Conservation (phyloP, 2,888 invertebrate genomes). For the Panorpa germanica region DNA sequence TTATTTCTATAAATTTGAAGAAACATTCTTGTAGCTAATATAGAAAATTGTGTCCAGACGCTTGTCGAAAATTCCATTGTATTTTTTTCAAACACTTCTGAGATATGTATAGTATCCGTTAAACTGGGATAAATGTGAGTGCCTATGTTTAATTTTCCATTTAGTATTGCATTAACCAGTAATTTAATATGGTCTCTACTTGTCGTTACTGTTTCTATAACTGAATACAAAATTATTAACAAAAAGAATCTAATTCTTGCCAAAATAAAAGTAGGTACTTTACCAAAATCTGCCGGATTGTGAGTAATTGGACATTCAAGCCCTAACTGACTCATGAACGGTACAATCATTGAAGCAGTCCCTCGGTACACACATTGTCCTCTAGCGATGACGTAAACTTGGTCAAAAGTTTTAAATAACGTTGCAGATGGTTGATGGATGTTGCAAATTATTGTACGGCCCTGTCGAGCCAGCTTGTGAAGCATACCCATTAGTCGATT, state of each 20-base stretch:
- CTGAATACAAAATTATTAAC: no score
- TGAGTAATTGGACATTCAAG: constrained; percentile 55
- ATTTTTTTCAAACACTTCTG: no score
- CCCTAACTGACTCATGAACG: constrained; percentile 41
- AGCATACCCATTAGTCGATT: constrained; percentile 50
- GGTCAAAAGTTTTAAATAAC: constrained; percentile 54
- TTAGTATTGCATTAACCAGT: constrained; percentile 20
- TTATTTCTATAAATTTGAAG: no score
- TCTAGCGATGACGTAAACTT: constrained; percentile 44
- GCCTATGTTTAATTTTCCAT: constrained; percentile 22
- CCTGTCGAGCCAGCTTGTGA: constrained; percentile 45
- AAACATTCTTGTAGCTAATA: no score
- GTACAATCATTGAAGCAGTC: constrained; percentile 42
- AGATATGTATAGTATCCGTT: no score
- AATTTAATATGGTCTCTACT: constrained; percentile 20
- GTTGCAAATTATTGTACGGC: constrained; percentile 59
- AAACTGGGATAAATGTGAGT: no score
- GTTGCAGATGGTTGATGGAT: constrained; percentile 67
- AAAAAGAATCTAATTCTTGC: no score
- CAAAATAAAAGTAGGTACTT: constrained; percentile 22
- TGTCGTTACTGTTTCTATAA: no score
- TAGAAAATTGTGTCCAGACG: no score
- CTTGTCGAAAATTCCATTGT: no score
- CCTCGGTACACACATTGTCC: constrained; percentile 51
- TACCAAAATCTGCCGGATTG: constrained; percentile 58